Percentiles rank a stretch among this genome's conserved stretches.
Evolutionary conservation across 2,113 vertebrate species (phyloP).

Genomic region (Ailuropoda melanoleuca): DNA sequence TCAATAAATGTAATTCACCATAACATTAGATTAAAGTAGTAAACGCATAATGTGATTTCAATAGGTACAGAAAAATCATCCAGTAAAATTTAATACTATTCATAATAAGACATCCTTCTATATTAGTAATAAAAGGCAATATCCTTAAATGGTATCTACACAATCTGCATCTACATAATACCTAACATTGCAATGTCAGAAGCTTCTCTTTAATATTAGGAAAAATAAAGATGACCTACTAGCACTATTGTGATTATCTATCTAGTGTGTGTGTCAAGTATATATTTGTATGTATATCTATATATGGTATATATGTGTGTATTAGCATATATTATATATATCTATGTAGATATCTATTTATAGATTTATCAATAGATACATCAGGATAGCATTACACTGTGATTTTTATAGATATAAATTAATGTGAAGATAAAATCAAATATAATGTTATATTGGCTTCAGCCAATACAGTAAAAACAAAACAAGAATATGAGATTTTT

Average conservation of each 20-base stretch:
- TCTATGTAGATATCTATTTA: not conserved
- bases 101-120: not conserved
- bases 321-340: fast-evolving
- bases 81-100: not conserved
- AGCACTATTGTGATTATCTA: not conserved
- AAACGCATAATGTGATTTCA: not conserved
- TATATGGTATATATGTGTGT: not conserved
- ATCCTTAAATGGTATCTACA: not conserved
- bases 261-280: not conserved
- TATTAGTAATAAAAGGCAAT: not conserved
- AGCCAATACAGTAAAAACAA: not conserved
- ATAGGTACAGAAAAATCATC: not conserved
- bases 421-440: not conserved
- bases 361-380: not conserved
- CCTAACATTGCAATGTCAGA: not conserved
- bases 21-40: not conserved
- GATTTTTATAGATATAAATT: not conserved
- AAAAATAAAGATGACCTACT: not conserved
- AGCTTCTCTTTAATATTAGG: not conserved
- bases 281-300: not conserved
- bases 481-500: not conserved
- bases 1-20: not conserved
- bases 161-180: not conserved
- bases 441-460: not conserved
- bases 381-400: not conserved